Base-by-base conservation (phyloP, 2,888 invertebrate genomes). In the Chrysolina oricalcia region DNA sequence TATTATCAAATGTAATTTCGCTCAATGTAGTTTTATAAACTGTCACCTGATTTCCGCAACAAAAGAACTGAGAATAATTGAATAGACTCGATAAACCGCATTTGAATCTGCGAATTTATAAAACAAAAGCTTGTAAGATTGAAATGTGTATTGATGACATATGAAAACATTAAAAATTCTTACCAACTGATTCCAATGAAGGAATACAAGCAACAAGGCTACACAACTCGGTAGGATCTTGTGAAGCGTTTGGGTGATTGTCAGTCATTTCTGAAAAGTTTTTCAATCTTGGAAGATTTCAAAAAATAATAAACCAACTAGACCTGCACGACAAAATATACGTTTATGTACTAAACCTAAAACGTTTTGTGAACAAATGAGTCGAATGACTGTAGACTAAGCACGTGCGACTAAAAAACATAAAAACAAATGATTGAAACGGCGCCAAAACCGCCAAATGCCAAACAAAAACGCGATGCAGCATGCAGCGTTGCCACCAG, bases 171-270 rank as follows among this genome's bases (percentile, higher is more conserved):
- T 46, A 21, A 15, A 46, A 46, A 41, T 43, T 59, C 68, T 73
- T 53, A 73, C 73, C 73, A 27, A 68, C 40, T 73, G 67, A 50
- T 40, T 72, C 43, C 56, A 72, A 50, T 41, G 66, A 56, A 3
- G 65, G 66, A 9, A 72, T 50, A 43, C 72, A 72, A 27, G 72
- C 23, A 41, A 72, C 53, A 27, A 72, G 72, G 50, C 43, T 64
- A n/a, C 50, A 50, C 53, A 35, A 65, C 19, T 59, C 59, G 35
- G 17, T 23, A 59, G 62, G 15, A 15, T 48, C 62, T 63, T 59
- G 27, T n/a, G 59, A 19, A 41, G 19, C n/a, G 10, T 43, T 21
- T 13, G 43, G 41, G 8, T 17, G 5, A 35, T 41, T 64, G 64
- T 66, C 66, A 46, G 48, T 48, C 66, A 66, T 66, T 10, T 27